These are phyloP conservation scores for Mythimna pallens DNA, from an alignment of 2,888 invertebrate species.

Conservation along the genomic window DNA sequence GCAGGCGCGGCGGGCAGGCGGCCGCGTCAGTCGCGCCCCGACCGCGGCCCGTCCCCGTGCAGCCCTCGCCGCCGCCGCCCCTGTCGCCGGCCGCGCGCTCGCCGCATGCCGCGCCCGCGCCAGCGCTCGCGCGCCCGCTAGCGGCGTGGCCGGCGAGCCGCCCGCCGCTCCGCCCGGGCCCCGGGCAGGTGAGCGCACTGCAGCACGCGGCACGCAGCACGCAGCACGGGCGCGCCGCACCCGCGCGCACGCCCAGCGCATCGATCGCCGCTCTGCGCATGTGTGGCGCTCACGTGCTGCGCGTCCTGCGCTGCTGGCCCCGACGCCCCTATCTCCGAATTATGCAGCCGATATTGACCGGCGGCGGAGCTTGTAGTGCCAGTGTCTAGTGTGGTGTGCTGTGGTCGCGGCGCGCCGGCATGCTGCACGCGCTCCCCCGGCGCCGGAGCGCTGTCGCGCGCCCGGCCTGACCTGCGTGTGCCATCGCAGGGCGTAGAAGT, in stretches of 20 bases:
- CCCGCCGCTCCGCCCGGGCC: constrained; percentile 70
- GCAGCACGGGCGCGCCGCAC: constrained; percentile 52
- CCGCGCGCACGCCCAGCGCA: constrained; percentile 45
- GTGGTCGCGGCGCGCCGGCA: constrained; percentile 18
- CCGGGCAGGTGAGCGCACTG: constrained; percentile 73
- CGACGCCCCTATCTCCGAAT: constrained; percentile 32
- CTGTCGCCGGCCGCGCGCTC: constrained; percentile 79
- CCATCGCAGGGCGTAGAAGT: constrained; percentile 37
- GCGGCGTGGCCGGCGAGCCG: constrained; percentile 79
- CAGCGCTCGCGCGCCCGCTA: constrained; percentile 78
- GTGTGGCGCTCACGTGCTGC: constrained; percentile 53
- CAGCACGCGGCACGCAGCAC: constrained; percentile 63
- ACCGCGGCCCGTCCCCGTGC: constrained; percentile 77
- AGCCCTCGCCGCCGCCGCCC: constrained; percentile 75
- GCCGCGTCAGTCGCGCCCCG: constrained; percentile 80
- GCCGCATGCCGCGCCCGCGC: constrained; percentile 81
- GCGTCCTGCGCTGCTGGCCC: constrained; percentile 54
- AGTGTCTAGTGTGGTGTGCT: constrained; percentile 16
- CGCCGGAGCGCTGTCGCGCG: background rate
- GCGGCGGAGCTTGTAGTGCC: constrained; percentile 25
- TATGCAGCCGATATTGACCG: constrained; percentile 61
- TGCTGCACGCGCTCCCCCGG: constrained; percentile 7
- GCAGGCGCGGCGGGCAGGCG: constrained; percentile 55
- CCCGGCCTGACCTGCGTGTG: constrained; percentile 17
- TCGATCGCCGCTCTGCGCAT: constrained; percentile 55